Conservation (phyloP, 1,140 invertebrate genomes). For the Heliconius nattereri region DNA sequence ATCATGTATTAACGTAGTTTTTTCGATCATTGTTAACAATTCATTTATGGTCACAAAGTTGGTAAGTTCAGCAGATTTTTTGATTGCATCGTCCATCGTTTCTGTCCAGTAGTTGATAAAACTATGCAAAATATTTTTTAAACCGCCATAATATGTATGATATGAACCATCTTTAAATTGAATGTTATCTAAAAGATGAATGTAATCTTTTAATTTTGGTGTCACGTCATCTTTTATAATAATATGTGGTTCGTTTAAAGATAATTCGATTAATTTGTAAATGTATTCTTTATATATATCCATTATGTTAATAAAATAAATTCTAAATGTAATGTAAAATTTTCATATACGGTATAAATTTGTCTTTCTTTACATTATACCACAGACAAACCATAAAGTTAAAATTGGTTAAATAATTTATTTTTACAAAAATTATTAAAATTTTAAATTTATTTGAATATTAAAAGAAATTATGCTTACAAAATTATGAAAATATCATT, state of each 20-base stretch:
- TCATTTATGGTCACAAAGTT: slow-evolving; percentile 43
- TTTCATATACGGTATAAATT: neutral
- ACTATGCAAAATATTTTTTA: slow-evolving; percentile 55
- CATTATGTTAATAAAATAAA: slow-evolving; percentile 35
- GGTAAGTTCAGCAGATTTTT: slow-evolving; percentile 49
- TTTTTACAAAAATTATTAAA: too few species aligned
- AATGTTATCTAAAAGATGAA: slow-evolving; percentile 44
- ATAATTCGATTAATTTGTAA: slow-evolving; percentile 43
- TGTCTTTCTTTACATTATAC: neutral
- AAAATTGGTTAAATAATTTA: neutral
- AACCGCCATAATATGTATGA: slow-evolving; percentile 56
- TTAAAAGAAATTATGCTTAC: too few species aligned
- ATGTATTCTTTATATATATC: slow-evolving; percentile 55
- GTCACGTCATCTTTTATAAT: slow-evolving; percentile 46
- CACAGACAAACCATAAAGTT: neutral
- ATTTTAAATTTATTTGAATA: too few species aligned
- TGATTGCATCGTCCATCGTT: slow-evolving; percentile 50
- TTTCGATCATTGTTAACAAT: slow-evolving; percentile 44
- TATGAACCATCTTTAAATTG: slow-evolving; percentile 49
- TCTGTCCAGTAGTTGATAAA: slow-evolving; percentile 53
- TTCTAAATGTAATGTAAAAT: slow-evolving; percentile 11
- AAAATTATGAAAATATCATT: too few species aligned
- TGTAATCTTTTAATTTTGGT: slow-evolving; percentile 48
- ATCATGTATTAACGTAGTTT: slow-evolving; percentile 49
- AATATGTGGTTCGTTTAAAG: slow-evolving; percentile 43